These are phyloP conservation scores for Andrena bicolor DNA, from an alignment of 2,888 invertebrate species.

Conservation along the genomic window DNA sequence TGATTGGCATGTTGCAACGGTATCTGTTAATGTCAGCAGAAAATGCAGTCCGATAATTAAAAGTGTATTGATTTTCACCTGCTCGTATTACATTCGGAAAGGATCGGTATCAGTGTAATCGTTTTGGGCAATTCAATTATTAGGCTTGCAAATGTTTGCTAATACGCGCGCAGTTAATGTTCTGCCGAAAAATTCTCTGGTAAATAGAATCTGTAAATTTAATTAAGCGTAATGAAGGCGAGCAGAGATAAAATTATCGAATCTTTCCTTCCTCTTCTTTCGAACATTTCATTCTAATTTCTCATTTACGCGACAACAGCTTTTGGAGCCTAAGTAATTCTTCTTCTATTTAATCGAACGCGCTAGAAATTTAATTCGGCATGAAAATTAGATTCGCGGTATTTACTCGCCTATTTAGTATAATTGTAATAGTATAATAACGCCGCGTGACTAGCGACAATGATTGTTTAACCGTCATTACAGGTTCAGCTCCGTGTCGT, in stretches of 20 bases:
- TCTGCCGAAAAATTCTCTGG: background rate
- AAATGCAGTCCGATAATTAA: conserved; percentile 37
- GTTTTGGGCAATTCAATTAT: conserved; percentile 49
- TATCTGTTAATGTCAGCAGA: conserved; percentile 7
- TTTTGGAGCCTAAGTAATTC: background rate
- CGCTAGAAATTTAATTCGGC: background rate
- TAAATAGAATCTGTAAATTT: background rate
- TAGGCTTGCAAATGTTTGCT: conserved; percentile 28
- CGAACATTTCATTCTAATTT: background rate
- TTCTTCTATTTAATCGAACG: background rate
- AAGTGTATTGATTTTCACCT: conserved; percentile 24
- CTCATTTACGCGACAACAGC: background rate
- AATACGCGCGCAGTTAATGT: conserved; percentile 11
- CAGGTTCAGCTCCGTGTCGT: conserved; percentile 44
- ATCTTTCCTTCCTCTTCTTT: background rate
- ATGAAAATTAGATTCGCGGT: conserved; percentile 6
- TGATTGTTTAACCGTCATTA: conserved; percentile 60
- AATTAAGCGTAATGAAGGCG: background rate
- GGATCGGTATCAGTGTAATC: conserved; percentile 34
- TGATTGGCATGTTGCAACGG: background rate
- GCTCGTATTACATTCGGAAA: conserved; percentile 32
- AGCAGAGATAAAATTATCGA: background rate
- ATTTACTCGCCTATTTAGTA: background rate
- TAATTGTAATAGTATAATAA: conserved; percentile 34
- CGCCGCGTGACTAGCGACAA: conserved; percentile 37